phyloP scores from a whole-genome alignment of 1,140 invertebrate genomes.

The Neodiprion lecontei region DNA sequence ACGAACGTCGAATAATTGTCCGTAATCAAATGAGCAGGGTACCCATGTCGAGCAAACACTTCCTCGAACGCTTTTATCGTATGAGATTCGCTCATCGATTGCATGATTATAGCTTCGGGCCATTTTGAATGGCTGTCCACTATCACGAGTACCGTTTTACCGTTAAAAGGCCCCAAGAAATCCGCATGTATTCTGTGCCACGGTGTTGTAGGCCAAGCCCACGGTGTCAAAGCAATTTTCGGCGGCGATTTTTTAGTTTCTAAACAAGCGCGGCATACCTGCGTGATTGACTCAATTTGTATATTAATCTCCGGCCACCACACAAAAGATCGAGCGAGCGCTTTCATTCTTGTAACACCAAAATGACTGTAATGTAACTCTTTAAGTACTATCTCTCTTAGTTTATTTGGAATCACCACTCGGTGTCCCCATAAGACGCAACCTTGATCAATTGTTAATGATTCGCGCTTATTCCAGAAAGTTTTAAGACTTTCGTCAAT shows the following conservation, averaged over 20 bases:
- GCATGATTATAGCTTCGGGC: too few relatives aligned
- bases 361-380: too few relatives aligned
- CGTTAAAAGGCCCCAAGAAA: background rate
- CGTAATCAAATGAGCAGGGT: background rate
- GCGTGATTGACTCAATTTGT: conserved; percentile 46
- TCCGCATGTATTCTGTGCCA: conserved; percentile 44
- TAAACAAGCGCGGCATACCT: conserved; percentile 37
- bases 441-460: conserved; percentile 26
- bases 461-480: conserved; percentile 17
- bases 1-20: background rate
- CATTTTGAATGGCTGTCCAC: too few relatives aligned
- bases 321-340: conserved; percentile 47
- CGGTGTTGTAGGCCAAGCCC: conserved; percentile 41
- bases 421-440: conserved; percentile 41
- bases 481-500: background rate
- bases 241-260: conserved; percentile 30
- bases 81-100: background rate
- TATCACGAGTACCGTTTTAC: too few relatives aligned
- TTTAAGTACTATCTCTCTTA: too few relatives aligned
- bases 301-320: conserved; percentile 58
- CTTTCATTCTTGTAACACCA: conserved; percentile 51
- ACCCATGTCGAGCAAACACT: background rate
- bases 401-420: background rate
- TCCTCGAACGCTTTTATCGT: background rate
- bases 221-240: conserved; percentile 18